Base-by-base conservation (phyloP, 2,797 vertebrate species). In the Acanthurus leucopareius region DNA sequence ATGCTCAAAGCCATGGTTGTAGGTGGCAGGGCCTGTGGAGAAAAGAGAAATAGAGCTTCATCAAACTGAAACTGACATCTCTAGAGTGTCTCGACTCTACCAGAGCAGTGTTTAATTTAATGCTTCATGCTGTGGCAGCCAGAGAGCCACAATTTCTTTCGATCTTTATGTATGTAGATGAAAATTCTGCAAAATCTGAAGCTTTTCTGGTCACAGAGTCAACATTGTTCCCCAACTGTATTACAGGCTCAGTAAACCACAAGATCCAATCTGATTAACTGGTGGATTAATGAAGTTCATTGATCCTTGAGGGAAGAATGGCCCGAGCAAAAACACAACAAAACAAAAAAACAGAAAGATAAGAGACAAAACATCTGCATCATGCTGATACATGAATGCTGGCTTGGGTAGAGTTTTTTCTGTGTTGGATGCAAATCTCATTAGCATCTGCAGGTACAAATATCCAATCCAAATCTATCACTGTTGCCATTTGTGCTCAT, bases 21-120 rank as follows among this genome's bases (percentile, higher is more conserved):
- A 13, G 98, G 97, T 82, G 98, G 98, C 82, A 98, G 95, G 83
- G 97, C 97, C 98, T 99, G 86, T 32, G 68, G 77, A 63, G 45
- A 32, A 32, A 56, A 54, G 4, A 59, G 59, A 32, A 19, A 22
- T 44, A 10, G 28, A 62, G 61, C 28, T 20, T 74, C 11, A n/a
- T 62, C 19, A 70, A 47, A 38, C 57, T 67, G n/a, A 44, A 57
- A 61, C 60, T 17, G 47, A 48, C 51, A 56, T 64, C 32, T 61
- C n/a, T 15, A 45, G 16, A 63, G 44, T 47, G 11, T 65, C 40
- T 4, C 25, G 22, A 51, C 51, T 61, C 59, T 28, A 53, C 5
- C 2, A 44, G 16, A 47, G 15, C 32, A 32, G 28, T 16, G 22
- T 73, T 54, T 56, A 35, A 62, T 56, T 28, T 13, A 53, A 47